Percentiles rank a stretch among this genome's conserved stretches.
Conservation (phyloP, 2,113 vertebrate genomes). For the Leucoraja erinaceus region DNA sequence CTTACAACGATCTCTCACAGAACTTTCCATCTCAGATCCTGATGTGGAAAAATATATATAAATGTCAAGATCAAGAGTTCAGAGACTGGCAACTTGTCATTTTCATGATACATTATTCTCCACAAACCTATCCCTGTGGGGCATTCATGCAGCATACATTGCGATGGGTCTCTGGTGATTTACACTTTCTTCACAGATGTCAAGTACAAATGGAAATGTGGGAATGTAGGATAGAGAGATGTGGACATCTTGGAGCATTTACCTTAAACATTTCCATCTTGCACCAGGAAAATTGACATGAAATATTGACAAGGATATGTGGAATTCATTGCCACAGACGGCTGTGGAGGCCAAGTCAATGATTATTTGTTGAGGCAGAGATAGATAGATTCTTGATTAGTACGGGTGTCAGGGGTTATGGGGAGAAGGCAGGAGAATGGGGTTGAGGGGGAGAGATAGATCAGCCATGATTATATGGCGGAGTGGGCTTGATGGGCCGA, state of each 20-base stretch:
- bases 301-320: too few species aligned
- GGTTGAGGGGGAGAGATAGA: too few species aligned
- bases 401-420: too few species aligned
- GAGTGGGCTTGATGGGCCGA: too few species aligned
- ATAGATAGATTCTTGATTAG: too few species aligned
- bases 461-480: too few species aligned
- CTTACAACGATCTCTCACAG: neutral
- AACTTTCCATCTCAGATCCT: neutral
- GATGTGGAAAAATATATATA: neutral
- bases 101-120: neutral
- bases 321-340: too few species aligned
- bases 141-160: neutral
- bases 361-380: too few species aligned
- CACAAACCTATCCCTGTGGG: neutral
- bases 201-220: neutral
- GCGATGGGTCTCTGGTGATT: neutral
- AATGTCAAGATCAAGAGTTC: neutral
- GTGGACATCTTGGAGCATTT: neutral
- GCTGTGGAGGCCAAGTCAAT: too few species aligned
- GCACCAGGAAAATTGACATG: too few species aligned
- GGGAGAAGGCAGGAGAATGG: too few species aligned
- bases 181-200: neutral
- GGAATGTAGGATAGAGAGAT: neutral
- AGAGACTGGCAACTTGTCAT: neutral
- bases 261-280: neutral